phyloP scores from a whole-genome alignment of 2,888 invertebrate genomes.

The Rapana venosa region DNA sequence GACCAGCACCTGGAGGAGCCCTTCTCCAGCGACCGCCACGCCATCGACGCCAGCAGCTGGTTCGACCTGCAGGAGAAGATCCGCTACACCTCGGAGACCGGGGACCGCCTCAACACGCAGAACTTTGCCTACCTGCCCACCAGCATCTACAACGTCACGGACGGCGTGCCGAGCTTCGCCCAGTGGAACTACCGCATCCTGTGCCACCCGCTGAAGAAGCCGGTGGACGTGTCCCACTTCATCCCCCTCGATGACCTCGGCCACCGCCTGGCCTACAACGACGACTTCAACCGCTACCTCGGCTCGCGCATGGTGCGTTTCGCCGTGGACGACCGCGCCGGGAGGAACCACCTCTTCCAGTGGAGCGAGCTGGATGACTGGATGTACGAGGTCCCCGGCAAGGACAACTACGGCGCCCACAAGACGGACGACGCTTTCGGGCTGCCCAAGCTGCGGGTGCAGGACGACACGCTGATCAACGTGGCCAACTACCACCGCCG shows the following conservation, averaged over 20 bases:
- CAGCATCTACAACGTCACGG: constrained; percentile 57
- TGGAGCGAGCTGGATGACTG: constrained; percentile 53
- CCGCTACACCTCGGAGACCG: constrained; percentile 62
- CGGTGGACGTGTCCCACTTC: neutral
- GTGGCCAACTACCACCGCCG: constrained; percentile 60
- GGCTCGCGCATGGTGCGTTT: neutral
- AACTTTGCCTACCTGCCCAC: constrained; percentile 59
- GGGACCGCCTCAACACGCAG: constrained; percentile 56
- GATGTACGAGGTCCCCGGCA: constrained; percentile 65
- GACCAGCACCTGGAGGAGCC: constrained; percentile 65
- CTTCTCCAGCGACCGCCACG: constrained; percentile 69
- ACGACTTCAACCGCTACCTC: neutral
- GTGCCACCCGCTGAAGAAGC: constrained; percentile 55
- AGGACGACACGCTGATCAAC: constrained; percentile 24
- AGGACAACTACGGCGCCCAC: constrained; percentile 59
- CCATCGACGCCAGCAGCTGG: constrained; percentile 56
- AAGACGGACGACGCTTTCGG: constrained; percentile 53
- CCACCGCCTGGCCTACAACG: neutral
- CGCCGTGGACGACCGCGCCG: neutral
- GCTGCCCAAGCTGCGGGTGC: constrained; percentile 37
- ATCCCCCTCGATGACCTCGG: neutral
- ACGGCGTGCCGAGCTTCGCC: constrained; percentile 52
- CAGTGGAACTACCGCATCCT: constrained; percentile 65
- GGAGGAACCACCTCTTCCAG: neutral
- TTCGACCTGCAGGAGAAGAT: constrained; percentile 66